Percentiles rank a stretch among this genome's conserved stretches.
Evolutionary conservation across 1,140 invertebrate genomes (phyloP).

Genomic region (Rhyzopertha dominica): DNA sequence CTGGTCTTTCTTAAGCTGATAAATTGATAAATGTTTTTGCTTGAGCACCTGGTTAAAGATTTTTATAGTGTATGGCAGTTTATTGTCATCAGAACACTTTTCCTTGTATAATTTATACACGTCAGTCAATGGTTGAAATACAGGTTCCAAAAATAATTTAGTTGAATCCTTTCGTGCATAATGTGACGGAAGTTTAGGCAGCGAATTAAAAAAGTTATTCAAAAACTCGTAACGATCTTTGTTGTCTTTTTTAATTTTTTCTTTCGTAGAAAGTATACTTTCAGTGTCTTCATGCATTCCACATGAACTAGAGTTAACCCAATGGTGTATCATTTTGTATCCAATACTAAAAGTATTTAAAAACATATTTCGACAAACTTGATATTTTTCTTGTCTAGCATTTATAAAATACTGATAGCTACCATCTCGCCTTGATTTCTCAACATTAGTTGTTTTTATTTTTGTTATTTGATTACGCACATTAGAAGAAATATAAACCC

Average conservation of each 20-base stretch:
- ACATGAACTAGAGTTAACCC: too few relatives aligned
- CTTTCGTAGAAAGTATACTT: too few relatives aligned
- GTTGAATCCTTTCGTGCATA: background rate
- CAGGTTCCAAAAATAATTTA: background rate
- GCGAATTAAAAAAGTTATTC: background rate
- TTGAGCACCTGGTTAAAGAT: background rate
- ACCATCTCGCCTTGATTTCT: background rate
- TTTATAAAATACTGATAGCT: background rate
- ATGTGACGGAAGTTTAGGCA: background rate
- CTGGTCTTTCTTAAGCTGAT: constrained; percentile 10
- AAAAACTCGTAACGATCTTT: background rate
- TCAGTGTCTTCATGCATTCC: too few relatives aligned
- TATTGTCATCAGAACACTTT: background rate
- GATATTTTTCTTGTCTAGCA: background rate
- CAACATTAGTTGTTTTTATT: background rate
- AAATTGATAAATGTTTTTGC: constrained; percentile 3
- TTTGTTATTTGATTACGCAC: background rate
- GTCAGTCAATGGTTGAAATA: background rate
- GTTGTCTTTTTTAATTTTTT: too few relatives aligned
- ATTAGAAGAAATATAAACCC: background rate
- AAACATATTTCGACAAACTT: constrained; percentile 6
- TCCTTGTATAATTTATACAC: background rate
- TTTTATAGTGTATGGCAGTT: background rate
- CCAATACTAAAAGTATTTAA: constrained; percentile 2
- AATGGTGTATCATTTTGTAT: constrained; percentile 2